Base-by-base conservation (phyloP, 2,113 vertebrate genomes). In the Bubo bubo region DNA sequence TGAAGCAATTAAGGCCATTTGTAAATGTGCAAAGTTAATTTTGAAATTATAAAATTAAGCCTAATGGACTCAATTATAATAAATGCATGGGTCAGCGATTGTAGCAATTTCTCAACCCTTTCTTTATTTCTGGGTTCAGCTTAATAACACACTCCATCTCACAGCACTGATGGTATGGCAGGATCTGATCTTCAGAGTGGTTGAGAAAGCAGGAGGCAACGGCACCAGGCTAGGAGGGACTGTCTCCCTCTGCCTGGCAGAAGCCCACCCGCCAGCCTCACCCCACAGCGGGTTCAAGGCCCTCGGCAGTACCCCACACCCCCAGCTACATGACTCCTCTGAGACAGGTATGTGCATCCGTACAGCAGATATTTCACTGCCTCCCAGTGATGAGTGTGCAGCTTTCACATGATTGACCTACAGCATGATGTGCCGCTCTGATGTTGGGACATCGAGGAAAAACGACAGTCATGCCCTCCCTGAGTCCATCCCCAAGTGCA, bases 31-130 rank as follows among this genome's bases (percentile, higher is more conserved):
- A 96, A 92, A 96, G 93, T 96, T 97, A 97, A 95, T 98, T 97
- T 95, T 95, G 87, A 97, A 97, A 97, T 98, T 97, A 97, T 95
- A 94, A 97, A 97, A 98, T 97, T 96, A 96, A 96, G 89, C 95
- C 93, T 97, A 97, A 97, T 97, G 90, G 95, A 88, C 94, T 98
- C 96, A 95, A 96, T 98, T 97, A 96, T 88, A 97, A 97, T 96
- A 95, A 96, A 95, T 82, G 89, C 83, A 84, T 43, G 91, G 95
- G 97, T 96, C 96, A 95, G 92, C 59, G 28, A 88, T 15, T 79
- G 72, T 62, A 96, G 93, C 86, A 92, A 79, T 97, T 96, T 95
- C 90, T 97, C 93, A 95, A 80, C 35, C 76, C 63, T 85, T 93
- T 60, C 92, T 95, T 96, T 90, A 84, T 79, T 86, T 90, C 91